Percentiles rank a stretch among this genome's conserved stretches.
phyloP scores from a whole-genome alignment of 2,888 invertebrate genomes.

The Pammene aurita region DNA sequence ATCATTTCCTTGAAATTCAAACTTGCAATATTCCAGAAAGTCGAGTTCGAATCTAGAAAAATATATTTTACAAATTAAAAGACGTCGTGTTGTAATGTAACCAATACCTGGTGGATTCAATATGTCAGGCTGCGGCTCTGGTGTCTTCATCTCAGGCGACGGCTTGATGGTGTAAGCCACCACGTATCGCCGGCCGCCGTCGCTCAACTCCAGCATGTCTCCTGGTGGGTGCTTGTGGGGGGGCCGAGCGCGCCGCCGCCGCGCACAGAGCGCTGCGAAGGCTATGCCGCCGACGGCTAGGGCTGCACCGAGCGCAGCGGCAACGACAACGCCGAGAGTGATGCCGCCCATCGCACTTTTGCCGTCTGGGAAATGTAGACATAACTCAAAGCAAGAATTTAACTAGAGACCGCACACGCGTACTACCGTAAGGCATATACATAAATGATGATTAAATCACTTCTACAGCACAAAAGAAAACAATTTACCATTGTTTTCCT shows the following conservation, averaged over 20 bases:
- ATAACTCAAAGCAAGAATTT: neutral
- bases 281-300: conserved; percentile 69
- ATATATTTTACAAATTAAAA: too few relatives aligned
- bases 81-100: too few relatives aligned
- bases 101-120: conserved; percentile 87
- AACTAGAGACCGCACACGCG: too few relatives aligned
- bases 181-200: conserved; percentile 92
- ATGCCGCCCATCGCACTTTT: conserved; percentile 87
- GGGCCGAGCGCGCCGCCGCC: conserved; percentile 64
- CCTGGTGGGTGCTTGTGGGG: conserved; percentile 76
- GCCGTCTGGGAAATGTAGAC: conserved; percentile 79
- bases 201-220: conserved; percentile 86
- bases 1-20: too few relatives aligned
- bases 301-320: conserved; percentile 66
- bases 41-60: too few relatives aligned
- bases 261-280: conserved; percentile 65
- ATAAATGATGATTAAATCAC: too few relatives aligned
- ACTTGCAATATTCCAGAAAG: too few relatives aligned
- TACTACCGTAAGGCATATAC: too few relatives aligned
- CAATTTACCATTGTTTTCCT: too few relatives aligned
- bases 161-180: conserved; percentile 93
- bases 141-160: conserved; percentile 80
- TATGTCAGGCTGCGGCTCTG: conserved; percentile 89
- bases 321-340: conserved; percentile 86
- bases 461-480: too few relatives aligned